Conservation (phyloP, 2,888 invertebrate species). For the Argynnis bischoffii region DNA sequence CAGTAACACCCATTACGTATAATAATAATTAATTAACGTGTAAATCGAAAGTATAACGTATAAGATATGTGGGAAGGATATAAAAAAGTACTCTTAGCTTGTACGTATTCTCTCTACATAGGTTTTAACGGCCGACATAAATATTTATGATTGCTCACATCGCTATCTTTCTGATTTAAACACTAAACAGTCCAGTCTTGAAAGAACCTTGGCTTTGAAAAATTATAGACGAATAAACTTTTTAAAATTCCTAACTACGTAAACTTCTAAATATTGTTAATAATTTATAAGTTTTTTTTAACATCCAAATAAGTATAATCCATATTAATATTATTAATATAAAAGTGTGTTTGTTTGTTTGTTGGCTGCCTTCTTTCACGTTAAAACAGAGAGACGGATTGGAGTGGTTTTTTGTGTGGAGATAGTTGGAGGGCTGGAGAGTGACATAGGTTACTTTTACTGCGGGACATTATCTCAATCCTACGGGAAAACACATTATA, state of each 20-base stretch:
- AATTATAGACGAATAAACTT: background rate
- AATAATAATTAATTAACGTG: background rate
- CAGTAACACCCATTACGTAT: background rate
- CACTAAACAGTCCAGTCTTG: conserved; percentile 4
- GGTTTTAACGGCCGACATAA: conserved; percentile 16
- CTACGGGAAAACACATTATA: no score
- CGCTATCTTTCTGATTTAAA: conserved; percentile 6
- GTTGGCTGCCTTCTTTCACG: no score
- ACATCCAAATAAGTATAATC: no score
- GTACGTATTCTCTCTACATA: background rate
- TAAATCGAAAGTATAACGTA: background rate
- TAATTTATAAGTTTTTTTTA: no score
- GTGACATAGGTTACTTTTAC: no score
- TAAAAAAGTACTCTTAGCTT: background rate
- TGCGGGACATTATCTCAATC: no score
- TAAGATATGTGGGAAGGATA: background rate
- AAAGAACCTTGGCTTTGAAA: background rate
- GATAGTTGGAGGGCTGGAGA: no score
- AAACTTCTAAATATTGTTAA: no score
- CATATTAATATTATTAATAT: no score
- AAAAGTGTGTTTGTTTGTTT: no score
- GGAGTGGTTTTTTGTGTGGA: no score
- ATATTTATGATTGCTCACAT: conserved; percentile 14
- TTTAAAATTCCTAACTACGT: background rate
- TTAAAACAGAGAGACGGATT: no score